These are phyloP conservation scores for Tangara arthus DNA, from an alignment of 2,797 vertebrate genomes.

Conservation along the genomic window DNA sequence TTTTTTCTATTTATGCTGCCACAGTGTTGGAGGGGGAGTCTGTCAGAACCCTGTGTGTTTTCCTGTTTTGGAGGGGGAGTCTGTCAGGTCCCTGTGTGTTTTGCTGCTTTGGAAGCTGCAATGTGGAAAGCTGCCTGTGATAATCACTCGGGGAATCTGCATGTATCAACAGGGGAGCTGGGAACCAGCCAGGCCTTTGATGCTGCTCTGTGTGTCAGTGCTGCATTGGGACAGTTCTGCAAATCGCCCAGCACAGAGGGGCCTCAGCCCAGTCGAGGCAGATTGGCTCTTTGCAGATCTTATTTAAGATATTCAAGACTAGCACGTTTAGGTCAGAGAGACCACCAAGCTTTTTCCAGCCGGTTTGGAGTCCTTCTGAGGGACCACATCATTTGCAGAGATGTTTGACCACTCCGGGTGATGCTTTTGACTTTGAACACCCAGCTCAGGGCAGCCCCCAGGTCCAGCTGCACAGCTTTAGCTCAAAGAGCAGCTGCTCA, in stretches of 20 bases:
- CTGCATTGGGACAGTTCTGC: background rate
- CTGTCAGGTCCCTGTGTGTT: background rate
- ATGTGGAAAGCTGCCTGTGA: background rate
- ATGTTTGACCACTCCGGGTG: background rate
- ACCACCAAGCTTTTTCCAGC: background rate
- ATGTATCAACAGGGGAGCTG: background rate
- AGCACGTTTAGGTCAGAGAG: background rate
- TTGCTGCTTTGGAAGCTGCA: background rate
- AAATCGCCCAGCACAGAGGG: background rate
- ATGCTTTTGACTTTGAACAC: fast-evolving
- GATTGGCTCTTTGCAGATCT: background rate
- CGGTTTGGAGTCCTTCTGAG: background rate
- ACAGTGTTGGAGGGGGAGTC: background rate
- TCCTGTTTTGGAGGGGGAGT: background rate
- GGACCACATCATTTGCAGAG: fast-evolving
- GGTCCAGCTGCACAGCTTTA: background rate
- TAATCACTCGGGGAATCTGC: background rate
- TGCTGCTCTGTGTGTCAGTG: background rate
- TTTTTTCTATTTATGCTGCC: background rate
- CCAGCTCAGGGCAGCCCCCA: background rate
- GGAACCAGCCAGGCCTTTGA: background rate
- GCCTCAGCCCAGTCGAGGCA: background rate
- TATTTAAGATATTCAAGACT: background rate
- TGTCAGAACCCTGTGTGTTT: background rate
- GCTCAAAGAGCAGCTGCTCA: background rate